These are phyloP conservation scores for Paradoxurus hermaphroditus DNA, from an alignment of 2,113 vertebrate genomes.

Conservation along the genomic window DNA sequence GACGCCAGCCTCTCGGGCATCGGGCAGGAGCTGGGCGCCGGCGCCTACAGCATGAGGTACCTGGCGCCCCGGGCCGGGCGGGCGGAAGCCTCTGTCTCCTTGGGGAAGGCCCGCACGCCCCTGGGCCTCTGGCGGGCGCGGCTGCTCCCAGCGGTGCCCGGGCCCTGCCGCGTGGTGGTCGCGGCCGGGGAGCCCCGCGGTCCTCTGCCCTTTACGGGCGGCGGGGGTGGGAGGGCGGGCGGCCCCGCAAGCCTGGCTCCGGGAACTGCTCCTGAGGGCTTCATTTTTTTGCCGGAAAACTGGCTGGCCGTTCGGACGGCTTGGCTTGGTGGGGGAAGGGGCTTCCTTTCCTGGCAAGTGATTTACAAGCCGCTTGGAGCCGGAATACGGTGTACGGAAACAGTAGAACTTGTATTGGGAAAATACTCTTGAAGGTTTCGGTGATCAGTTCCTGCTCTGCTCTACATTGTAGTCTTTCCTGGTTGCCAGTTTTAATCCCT, in stretches of 20 bases:
- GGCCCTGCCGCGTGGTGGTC: not conserved
- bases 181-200: not conserved
- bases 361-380: not conserved
- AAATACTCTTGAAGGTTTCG: not conserved
- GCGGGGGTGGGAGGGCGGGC: not conserved
- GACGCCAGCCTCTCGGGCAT: constrained; percentile 95
- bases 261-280: not conserved
- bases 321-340: constrained; percentile 1
- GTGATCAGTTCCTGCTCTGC: not conserved
- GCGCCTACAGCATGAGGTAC: constrained; percentile 97
- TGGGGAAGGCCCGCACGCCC: not conserved
- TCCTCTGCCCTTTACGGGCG: not conserved
- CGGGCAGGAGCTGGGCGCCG: constrained; percentile 95
- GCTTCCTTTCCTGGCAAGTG: not conserved
- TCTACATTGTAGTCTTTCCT: not conserved
- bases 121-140: not conserved
- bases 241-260: not conserved
- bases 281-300: not conserved
- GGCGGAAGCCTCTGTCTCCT: not conserved
- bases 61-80: no score
- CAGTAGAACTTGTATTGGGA: not conserved
- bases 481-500: not conserved
- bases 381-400: not conserved
- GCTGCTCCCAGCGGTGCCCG: not conserved
- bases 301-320: not conserved